Base-by-base conservation (phyloP, 2,888 invertebrate species). In the Catocala fraxini region DNA sequence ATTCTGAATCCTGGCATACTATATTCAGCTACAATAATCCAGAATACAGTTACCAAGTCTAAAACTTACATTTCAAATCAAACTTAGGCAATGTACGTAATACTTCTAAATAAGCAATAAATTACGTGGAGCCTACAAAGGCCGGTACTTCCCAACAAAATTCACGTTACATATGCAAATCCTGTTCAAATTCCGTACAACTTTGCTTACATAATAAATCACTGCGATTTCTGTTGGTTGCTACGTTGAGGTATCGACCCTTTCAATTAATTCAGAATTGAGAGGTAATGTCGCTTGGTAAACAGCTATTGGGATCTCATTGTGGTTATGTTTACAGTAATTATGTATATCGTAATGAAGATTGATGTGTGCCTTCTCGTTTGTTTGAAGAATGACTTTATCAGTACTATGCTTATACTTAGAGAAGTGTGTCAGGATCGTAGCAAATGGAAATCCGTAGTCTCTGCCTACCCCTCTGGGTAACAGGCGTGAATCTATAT, bases 161-260 rank as follows among this genome's bases (percentile, higher is more conserved):
- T 77, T 70, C 59, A 61, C 64, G 75, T 79, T 68, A 79, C 80
- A 75, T 73, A 81, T 80, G 82, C 76, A 81, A 83, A 82, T 79
- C 76, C 68, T 65, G 67, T 59, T 62, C 68, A 75, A 81, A 80
- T 80, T 77, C 70, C 55, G 70, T 65, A 68, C 65, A 73, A 80
- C 80, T 82, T 74, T 77, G 73, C 76, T 73, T 81, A 75, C 78
- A 75, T 79, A 78, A 80, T 83, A 77, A 82, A 80, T 82, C 77
- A 73, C 68, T 10, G 57, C 61, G 68, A 73, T 75, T 77, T 73
- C 73, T 68, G 71, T 69, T 65, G 61, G 67, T 54, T 68, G 68
- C 55, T 58, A 59, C 56, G 49, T 58, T 56, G 64, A 68, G 66
- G 56, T 69, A 73, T 73, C 70, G 71, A 79, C 58, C 68, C 61